These are phyloP conservation scores for Orientallactaga bullata DNA, from an alignment of 2,113 vertebrate species.

Conservation along the genomic window DNA sequence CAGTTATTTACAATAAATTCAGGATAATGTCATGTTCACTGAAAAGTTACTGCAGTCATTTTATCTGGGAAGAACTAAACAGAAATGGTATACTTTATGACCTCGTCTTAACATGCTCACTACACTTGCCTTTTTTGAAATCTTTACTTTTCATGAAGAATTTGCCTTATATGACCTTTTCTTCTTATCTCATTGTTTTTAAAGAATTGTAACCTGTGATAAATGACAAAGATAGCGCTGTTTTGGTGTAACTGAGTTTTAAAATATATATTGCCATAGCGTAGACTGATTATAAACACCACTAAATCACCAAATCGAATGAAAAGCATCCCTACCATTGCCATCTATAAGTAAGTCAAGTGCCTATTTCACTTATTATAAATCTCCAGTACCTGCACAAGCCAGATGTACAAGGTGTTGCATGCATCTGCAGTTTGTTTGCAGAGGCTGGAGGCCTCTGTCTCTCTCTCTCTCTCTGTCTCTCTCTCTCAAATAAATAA, in stretches of 20 bases:
- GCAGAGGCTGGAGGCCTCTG: too few species aligned
- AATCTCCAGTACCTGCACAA: too few species aligned
- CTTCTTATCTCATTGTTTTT: not conserved
- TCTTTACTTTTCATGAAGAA: conserved; percentile 9
- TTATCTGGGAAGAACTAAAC: not conserved
- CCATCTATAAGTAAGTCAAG: accelerated
- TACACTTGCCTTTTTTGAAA: not conserved
- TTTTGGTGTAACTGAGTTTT: not conserved
- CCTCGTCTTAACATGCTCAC: not conserved
- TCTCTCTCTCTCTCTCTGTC: too few species aligned
- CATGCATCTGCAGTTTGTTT: too few species aligned
- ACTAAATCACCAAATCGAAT: not conserved
- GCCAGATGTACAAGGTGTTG: too few species aligned
- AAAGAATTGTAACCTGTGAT: not conserved
- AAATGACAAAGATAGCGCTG: not conserved
- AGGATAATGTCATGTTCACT: not conserved
- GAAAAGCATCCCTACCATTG: accelerated
- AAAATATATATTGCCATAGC: not conserved
- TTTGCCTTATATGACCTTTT: not conserved
- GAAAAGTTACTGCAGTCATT: not conserved
- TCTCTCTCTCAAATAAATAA: too few species aligned
- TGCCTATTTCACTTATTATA: not conserved
- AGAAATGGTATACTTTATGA: not conserved
- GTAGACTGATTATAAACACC: not conserved
- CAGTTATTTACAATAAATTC: not conserved